Conservation (phyloP, 2,888 invertebrate species). For the Platycheirus rosarum region DNA sequence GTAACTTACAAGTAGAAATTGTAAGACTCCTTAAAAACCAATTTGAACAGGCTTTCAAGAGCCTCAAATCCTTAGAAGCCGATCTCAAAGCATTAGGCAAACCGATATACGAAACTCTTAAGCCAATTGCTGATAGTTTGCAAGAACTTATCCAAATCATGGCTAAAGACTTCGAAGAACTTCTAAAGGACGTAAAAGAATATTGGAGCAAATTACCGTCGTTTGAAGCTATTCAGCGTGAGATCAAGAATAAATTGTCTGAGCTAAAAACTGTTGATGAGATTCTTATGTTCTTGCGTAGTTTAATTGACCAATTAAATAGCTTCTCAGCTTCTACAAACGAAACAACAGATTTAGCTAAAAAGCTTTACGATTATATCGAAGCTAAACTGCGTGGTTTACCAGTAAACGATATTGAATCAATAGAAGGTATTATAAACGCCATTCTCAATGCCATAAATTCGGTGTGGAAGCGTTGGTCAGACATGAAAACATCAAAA, state of each 20-base stretch:
- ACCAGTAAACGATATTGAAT: conserved; percentile 85
- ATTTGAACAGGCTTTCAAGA: conserved; percentile 75
- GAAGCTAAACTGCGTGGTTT: conserved; percentile 86
- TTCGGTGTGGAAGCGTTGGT: conserved; percentile 79
- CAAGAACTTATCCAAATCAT: conserved; percentile 83
- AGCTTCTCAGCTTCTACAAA: conserved; percentile 86
- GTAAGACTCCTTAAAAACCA: conserved; percentile 75
- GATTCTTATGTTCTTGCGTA: conserved; percentile 84
- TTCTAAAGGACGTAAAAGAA: conserved; percentile 79
- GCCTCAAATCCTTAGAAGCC: conserved; percentile 79
- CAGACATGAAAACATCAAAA: conserved; percentile 70
- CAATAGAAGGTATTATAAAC: conserved; percentile 86
- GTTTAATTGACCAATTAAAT: conserved; percentile 84
- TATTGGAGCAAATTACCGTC: conserved; percentile 84
- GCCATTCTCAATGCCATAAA: conserved; percentile 85
- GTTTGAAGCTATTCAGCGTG: conserved; percentile 76
- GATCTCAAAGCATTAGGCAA: conserved; percentile 80
- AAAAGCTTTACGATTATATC: conserved; percentile 85
- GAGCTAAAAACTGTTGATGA: conserved; percentile 85
- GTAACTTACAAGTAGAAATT: conserved; percentile 77
- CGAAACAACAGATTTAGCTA: conserved; percentile 86
- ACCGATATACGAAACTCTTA: conserved; percentile 80
- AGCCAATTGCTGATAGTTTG: conserved; percentile 79
- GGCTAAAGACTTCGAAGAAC: conserved; percentile 76
- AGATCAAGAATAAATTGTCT: conserved; percentile 76